Evolutionary conservation across 1,140 invertebrate genomes (phyloP), one percentile per base, ranked within the genome.

Genomic region (Stenopsyche tienmushanensis): DNA sequence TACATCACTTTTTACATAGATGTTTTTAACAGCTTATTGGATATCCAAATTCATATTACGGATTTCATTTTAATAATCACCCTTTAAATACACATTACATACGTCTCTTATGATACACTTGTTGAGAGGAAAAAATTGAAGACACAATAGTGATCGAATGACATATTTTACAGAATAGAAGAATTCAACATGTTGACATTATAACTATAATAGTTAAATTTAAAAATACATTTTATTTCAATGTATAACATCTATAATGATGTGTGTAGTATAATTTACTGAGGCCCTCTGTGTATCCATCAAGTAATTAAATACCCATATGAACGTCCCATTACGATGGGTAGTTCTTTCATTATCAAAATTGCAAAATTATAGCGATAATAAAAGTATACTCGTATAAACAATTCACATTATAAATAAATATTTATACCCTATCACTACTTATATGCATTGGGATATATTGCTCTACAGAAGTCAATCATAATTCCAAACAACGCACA

Each of bases 211-310:
- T 59, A 42, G 23, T 59, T 65, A 65, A 69, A 65, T 57, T 62
- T 65, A 65, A 62, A 68, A 50, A 69, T 26, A 59, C 50, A 18
- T 55, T 21, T 47, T 45, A 45, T 45, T 10, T 45, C 5, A 8
- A 20, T 49, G 10, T 26, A 54, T 68, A 55, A 64, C 62, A 64
- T 60, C 62, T 64, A 68, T 57, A 64, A 64, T 68, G 66, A 64
- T 68, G 66, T 64, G 54, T 64, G 44, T 55, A 62, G 24, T n/a
- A 52, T 50, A 21, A 50, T 67, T 63, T 21, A 53, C 57, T 55
- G 59, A 62, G 59, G 65, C 57, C 64, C 7, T 54, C 18, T 54
- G 9, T 13, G 21, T 13, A 26, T n/a, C 17, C n/a, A 57, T 18
- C 53, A 41, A 18, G n/a, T 57, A 57, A 57, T 18, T 34, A 57